A percentile compares a stretch with the other conserved stretches of the same genome.
Conservation (phyloP, 2,888 invertebrate genomes). For the Petrolisthes manimaculis region DNA sequence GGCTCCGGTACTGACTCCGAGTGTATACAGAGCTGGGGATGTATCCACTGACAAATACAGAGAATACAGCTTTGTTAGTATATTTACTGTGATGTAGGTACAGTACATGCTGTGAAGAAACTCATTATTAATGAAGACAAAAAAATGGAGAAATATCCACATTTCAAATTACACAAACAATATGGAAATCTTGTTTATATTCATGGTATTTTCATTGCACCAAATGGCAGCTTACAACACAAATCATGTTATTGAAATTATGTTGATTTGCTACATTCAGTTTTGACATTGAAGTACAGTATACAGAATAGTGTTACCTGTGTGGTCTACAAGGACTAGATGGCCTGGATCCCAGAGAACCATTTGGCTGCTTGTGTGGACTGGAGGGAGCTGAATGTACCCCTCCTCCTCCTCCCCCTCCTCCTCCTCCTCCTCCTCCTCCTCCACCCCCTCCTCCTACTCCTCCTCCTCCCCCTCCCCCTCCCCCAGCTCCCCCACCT, state of each 20-base stretch:
- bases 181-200: too few species aligned
- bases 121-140: too few species aligned
- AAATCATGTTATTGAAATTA: too few species aligned
- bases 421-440: conserved; percentile 28
- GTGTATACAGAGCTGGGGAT: conserved; percentile 69
- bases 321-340: conserved; percentile 53
- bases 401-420: conserved; percentile 28
- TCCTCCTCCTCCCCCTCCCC: conserved; percentile 34
- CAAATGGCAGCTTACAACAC: too few species aligned
- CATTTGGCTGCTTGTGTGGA: conserved; percentile 59
- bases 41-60: conserved; percentile 67
- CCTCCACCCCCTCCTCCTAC: conserved; percentile 36
- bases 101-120: too few species aligned
- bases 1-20: conserved; percentile 70
- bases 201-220: too few species aligned
- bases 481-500: conserved; percentile 24
- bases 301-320: conserved; percentile 30
- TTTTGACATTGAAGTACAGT: not conserved
- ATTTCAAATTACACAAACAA: too few species aligned
- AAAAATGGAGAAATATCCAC: too few species aligned
- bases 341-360: conserved; percentile 50
- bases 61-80: not conserved
- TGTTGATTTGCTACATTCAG: not conserved
- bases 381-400: conserved; percentile 60
- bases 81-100: not conserved